Evolutionary conservation across 2,888 invertebrate genomes (phyloP), one percentile per base, ranked within the genome.

Genomic region (Brenthis ino): DNA sequence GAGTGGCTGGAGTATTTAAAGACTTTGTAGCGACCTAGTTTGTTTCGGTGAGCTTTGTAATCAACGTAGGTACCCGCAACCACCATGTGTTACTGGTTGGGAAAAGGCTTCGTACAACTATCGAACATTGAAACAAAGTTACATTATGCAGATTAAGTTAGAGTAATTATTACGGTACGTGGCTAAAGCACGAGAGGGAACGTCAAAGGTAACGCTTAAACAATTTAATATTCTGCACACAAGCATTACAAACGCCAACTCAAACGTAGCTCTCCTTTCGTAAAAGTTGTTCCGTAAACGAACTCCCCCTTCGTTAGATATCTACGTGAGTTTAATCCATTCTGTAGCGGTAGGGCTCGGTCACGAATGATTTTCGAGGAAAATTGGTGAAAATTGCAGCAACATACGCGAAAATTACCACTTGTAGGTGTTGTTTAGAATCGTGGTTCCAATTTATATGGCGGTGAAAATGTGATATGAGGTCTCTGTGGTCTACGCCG

Each of bases 191-290:
- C 76, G 79, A 76, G 79, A 80, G 84, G 83, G 83, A 80, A 82
- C 84, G 85, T 88, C 86, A 87, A 88, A 89, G 88, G 89, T 87
- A 89, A 86, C 88, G 85, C 88, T 91, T 91, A 89, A 91, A 90
- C 90, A 91, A 91, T 91, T 92, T 92, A 89, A 91, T 92, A 93
- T 92, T 93, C 92, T 82, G 85, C 89, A 89, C 90, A 90, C 89
- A 86, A 86, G 89, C 87, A 89, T 89, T 91, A 87, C 84, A 88
- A 91, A 88, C 86, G 88, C 83, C 84, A 91, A 89, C 90, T 89
- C 88, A 85, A 90, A 90, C 89, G 88, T 86, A 83, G 85, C 85
- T 85, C 86, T 84, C 86, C 88, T 89, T 89, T 87, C 85, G 87
- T 85, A 87, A 90, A 91, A 92, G 90, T 91, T 90, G 86, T 84